phyloP scores from a whole-genome alignment of 2,113 vertebrate species.

The Sinocyclocheilus rhinocerous region DNA sequence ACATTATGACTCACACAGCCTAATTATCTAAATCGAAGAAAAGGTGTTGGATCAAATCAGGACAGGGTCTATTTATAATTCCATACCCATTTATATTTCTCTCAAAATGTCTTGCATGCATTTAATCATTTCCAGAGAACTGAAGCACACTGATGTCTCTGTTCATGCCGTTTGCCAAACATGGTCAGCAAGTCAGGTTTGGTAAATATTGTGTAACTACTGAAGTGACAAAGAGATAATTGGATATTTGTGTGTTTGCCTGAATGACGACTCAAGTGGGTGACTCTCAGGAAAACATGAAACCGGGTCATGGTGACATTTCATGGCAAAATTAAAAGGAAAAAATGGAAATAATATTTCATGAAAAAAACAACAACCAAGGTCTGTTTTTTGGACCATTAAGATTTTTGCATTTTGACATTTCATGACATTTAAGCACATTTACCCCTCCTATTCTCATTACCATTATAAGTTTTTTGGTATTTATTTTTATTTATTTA shows the following conservation, averaged over 20 bases:
- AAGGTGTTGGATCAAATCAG: slow-evolving; percentile 76
- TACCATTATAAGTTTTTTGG: not conserved
- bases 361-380: no score
- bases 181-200: slow-evolving; percentile 5
- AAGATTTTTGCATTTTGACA: not conserved
- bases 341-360: no score
- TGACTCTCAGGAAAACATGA: not conserved
- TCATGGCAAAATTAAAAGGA: no score
- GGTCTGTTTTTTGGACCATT: no score
- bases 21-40: slow-evolving; percentile 70
- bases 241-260: slow-evolving; percentile 20
- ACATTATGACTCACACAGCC: slow-evolving; percentile 73
- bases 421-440: not conserved
- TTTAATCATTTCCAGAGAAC: not conserved
- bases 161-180: not conserved
- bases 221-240: slow-evolving; percentile 20
- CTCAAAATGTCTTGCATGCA: not conserved
- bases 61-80: slow-evolving; percentile 74
- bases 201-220: slow-evolving; percentile 16
- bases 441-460: not conserved
- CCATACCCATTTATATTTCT: slow-evolving; percentile 57
- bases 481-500: no score
- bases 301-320: not conserved
- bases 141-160: not conserved
- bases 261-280: not conserved